A percentile compares a stretch with the other conserved stretches of the same genome.
Conservation (phyloP, 2,888 invertebrate genomes). For the Amphipoea lucens region DNA sequence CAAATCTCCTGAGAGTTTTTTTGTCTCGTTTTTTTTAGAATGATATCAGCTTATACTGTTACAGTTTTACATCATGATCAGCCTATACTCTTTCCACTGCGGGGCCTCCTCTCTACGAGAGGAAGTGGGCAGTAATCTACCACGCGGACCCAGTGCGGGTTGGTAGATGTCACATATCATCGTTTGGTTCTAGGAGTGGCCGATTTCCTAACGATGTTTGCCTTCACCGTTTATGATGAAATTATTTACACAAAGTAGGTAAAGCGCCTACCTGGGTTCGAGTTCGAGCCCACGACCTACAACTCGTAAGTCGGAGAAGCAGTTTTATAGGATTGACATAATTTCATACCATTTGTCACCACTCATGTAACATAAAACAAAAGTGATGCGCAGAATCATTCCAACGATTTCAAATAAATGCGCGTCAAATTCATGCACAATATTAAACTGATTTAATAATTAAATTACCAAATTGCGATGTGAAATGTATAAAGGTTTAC, state of each 20-base stretch:
- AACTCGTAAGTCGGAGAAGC: not conserved
- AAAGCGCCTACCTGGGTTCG: not conserved
- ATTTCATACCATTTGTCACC: not conserved
- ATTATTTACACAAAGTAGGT: not conserved
- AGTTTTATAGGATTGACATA: constrained; percentile 10
- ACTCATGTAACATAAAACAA: not conserved
- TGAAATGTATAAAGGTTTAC: not conserved
- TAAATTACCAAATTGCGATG: not conserved
- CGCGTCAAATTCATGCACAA: too few relatives aligned
- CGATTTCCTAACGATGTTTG: not conserved
- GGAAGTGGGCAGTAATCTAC: not conserved
- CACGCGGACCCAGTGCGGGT: not conserved
- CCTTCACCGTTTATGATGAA: not conserved
- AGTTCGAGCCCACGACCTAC: not conserved
- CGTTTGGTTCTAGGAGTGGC: not conserved
- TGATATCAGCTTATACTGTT: not conserved
- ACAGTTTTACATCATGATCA: not conserved
- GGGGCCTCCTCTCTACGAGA: not conserved
- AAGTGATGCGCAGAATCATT: not conserved
- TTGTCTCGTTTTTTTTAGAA: not conserved
- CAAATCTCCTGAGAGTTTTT: not conserved
- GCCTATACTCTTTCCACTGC: not conserved
- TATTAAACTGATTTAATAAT: not conserved
- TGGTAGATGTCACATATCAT: not conserved
- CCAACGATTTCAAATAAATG: not conserved